Percentiles rank a stretch among this genome's conserved stretches.
These are phyloP conservation scores for Tragelaphus scriptus DNA, from an alignment of 2,113 vertebrate genomes.

Conservation along the genomic window DNA sequence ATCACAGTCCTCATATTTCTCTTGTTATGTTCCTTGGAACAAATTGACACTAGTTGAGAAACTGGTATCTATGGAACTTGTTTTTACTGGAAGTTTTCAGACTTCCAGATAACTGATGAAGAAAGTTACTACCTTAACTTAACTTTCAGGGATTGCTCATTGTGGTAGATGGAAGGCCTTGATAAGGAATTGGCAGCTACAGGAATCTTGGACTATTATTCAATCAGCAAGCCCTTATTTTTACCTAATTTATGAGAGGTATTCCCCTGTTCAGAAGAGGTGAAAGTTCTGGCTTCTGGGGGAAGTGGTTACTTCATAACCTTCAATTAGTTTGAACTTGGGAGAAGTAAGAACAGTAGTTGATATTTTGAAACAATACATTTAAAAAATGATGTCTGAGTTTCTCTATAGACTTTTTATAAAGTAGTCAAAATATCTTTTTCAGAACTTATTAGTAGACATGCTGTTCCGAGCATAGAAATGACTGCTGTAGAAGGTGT, in stretches of 20 bases:
- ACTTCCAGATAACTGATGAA: neutral
- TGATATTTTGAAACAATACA: conserved; percentile 25
- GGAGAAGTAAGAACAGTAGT: conserved; percentile 18
- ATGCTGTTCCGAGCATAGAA: neutral
- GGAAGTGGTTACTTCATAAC: conserved; percentile 59
- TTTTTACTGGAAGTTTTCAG: neutral
- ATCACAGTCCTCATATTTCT: neutral
- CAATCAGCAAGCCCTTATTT: neutral
- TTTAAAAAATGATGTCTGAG: neutral
- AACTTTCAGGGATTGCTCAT: conserved; percentile 11
- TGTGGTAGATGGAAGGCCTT: neutral
- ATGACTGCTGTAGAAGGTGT: neutral
- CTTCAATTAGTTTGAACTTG: conserved; percentile 45
- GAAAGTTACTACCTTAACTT: neutral
- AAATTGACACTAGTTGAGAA: neutral
- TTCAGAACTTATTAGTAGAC: neutral
- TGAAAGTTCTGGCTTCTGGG: conserved; percentile 56
- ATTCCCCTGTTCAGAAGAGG: conserved; percentile 43
- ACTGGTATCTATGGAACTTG: neutral
- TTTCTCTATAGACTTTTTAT: conserved; percentile 1
- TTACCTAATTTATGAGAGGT: conserved; percentile 42
- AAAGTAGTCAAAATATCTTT: neutral
- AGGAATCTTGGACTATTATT: neutral
- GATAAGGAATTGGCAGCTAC: neutral
- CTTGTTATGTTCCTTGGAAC: neutral